Conservation (phyloP, 2,888 invertebrate genomes). For the Salpingus planirostris region DNA sequence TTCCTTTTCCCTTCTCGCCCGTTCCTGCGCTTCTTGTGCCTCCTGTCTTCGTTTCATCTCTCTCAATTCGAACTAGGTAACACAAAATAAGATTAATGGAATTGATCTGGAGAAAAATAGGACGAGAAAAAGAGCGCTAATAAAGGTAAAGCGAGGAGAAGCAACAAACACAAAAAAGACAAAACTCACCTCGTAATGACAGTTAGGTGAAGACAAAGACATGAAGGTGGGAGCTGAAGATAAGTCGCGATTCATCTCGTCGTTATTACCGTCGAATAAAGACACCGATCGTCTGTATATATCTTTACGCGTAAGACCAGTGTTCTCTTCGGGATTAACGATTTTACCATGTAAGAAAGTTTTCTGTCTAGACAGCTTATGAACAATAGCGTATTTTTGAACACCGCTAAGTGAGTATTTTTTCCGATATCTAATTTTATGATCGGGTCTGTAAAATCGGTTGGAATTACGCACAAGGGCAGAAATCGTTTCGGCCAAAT, state of each 20-base stretch:
- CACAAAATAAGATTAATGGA: too few relatives aligned
- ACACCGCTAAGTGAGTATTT: constrained; percentile 38
- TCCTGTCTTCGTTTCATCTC: constrained; percentile 83
- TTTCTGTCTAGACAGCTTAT: constrained; percentile 11
- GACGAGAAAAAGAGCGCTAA: background rate
- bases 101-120: background rate
- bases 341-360: constrained; percentile 8
- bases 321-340: background rate
- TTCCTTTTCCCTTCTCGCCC: constrained; percentile 61
- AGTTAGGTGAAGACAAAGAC: too few relatives aligned
- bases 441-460: constrained; percentile 41
- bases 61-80: constrained; percentile 97
- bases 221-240: constrained; percentile 15
- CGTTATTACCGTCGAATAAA: constrained; percentile 12
- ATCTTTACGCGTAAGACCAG: too few relatives aligned
- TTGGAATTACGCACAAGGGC: constrained; percentile 38
- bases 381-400: constrained; percentile 29
- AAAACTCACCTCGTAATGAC: too few relatives aligned
- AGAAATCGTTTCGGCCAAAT: constrained; percentile 28
- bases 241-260: too few relatives aligned
- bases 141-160: constrained; percentile 13
- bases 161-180: constrained; percentile 7
- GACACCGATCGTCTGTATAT: constrained; percentile 11
- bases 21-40: constrained; percentile 54
- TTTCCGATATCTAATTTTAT: constrained; percentile 32